Evolutionary conservation across 2,888 invertebrate species (phyloP).

Genomic region (Ephialtes manifestator): DNA sequence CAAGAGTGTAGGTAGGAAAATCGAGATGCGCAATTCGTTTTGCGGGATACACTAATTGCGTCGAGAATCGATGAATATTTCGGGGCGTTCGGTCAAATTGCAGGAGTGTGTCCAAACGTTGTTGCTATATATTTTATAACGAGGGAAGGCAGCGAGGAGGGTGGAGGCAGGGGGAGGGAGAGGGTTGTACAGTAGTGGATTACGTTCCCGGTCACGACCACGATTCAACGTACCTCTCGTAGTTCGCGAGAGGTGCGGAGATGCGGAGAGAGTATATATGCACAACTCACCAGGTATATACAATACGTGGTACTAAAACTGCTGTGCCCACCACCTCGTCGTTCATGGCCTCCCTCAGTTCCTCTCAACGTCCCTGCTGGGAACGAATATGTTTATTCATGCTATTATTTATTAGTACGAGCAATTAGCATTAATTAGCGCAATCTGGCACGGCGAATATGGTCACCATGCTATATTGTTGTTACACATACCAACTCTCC

Average conservation of each 20-base stretch:
- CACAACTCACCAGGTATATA: slow-evolving; percentile 61
- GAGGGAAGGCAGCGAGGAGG: slow-evolving; percentile 14
- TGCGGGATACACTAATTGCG: slow-evolving; percentile 78
- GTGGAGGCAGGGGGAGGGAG: background rate
- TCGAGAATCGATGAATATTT: slow-evolving; percentile 82
- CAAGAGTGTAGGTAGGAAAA: slow-evolving; percentile 43
- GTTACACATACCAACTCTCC: background rate
- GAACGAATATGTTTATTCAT: slow-evolving; percentile 82
- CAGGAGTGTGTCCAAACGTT: slow-evolving; percentile 3
- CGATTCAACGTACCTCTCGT: slow-evolving; percentile 11
- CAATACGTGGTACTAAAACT: slow-evolving; percentile 49
- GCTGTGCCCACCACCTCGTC: slow-evolving; percentile 43
- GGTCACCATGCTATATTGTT: slow-evolving; percentile 46
- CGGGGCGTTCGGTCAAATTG: slow-evolving; percentile 62
- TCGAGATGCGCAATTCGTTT: slow-evolving; percentile 73
- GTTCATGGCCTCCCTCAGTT: slow-evolving; percentile 47
- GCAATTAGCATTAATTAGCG: slow-evolving; percentile 85
- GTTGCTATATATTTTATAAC: slow-evolving; percentile 26
- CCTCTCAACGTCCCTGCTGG: slow-evolving; percentile 65
- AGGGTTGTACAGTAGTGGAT: slow-evolving; percentile 26
- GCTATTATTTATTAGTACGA: slow-evolving; percentile 83
- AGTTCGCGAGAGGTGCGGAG: slow-evolving; percentile 14
- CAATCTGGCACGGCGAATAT: slow-evolving; percentile 79
- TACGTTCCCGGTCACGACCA: slow-evolving; percentile 26
- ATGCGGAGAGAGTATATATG: slow-evolving; percentile 32